Evolutionary conservation across 2,113 vertebrate genomes (phyloP).

Genomic region (Bubo bubo): DNA sequence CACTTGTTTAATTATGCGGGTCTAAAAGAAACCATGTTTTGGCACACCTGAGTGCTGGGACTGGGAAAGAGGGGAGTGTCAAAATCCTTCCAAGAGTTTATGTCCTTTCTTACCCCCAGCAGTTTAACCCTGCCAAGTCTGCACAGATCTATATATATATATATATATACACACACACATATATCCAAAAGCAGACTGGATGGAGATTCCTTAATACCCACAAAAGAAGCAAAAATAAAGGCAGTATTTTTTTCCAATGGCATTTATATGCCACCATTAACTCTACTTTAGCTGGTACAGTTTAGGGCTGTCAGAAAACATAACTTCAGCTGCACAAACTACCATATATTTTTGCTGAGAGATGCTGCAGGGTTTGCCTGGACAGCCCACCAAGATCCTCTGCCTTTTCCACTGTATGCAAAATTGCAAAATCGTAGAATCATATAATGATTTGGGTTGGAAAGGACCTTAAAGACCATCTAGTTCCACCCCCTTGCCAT

Average conservation of each 20-base stretch:
- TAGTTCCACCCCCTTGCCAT: no score
- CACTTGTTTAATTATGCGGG: neutral
- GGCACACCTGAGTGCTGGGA: neutral
- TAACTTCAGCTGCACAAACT: neutral
- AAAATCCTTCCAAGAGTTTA: slow-evolving; percentile 1
- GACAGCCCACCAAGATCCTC: neutral
- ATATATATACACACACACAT: neutral
- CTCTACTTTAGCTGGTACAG: neutral
- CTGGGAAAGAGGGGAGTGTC: neutral
- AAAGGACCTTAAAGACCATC: no score
- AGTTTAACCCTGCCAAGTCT: neutral
- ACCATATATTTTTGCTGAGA: neutral
- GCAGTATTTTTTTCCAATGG: neutral
- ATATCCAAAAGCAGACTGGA: neutral
- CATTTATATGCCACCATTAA: neutral
- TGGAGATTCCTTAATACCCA: neutral
- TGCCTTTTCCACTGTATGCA: neutral
- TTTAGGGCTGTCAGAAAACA: neutral
- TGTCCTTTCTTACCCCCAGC: neutral
- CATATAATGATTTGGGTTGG: no score
- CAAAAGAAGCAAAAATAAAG: slow-evolving; percentile 7
- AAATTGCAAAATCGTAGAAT: neutral
- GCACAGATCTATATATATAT: neutral
- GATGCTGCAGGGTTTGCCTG: neutral
- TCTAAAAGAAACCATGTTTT: slow-evolving; percentile 23